Base-by-base conservation (phyloP, 2,113 vertebrate genomes). In the Heloderma charlesbogerti region DNA sequence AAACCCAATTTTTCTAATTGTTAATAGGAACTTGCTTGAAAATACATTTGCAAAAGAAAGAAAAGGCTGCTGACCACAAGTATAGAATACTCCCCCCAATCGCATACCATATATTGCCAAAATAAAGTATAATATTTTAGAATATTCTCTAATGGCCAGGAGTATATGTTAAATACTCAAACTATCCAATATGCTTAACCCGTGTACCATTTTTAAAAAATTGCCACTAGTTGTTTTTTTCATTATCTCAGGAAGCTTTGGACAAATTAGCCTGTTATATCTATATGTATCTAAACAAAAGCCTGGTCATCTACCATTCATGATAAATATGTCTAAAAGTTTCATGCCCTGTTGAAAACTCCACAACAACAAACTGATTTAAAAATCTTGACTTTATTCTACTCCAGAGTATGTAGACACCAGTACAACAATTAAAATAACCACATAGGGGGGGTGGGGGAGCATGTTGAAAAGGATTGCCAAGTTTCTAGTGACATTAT, bases 351-450 rank as follows among this genome's bases (percentile, higher is more conserved):
- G 8, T 84, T 84, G 34, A 78, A 90, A 89, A 71, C 16, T 31
- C 6, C 54, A 63, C 29, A n/a, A 87, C 43, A 60, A 37, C 31
- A 78, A 40, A 78, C 31, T n/a, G 18, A 27, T 51, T 67, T 90
- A n/a, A 69, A 90, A 88, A 79, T 77, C 31, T 9, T 4, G 9
- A n/a, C 57, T 84, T 77, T 78, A 84, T 89, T 89, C 31, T 84
- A 31, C 7, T 67, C 20, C n/a, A 79, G 12, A 54, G 31, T 69
- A 79, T 16, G 86, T 77, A 80, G 5, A 40, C 34, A 90, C 10
- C 18, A 57, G 29, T 51, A 77, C 43, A 84, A 84, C 66, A 83
- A 74, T 84, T 45, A 84, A 89, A 90, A 83, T 25, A 88, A 29
- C 6, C 15, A 48, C n/a, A 6, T 54, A 37, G 12, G 57, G 57